Conservation (phyloP, 2,113 vertebrate genomes). For the Piaya cayana region DNA sequence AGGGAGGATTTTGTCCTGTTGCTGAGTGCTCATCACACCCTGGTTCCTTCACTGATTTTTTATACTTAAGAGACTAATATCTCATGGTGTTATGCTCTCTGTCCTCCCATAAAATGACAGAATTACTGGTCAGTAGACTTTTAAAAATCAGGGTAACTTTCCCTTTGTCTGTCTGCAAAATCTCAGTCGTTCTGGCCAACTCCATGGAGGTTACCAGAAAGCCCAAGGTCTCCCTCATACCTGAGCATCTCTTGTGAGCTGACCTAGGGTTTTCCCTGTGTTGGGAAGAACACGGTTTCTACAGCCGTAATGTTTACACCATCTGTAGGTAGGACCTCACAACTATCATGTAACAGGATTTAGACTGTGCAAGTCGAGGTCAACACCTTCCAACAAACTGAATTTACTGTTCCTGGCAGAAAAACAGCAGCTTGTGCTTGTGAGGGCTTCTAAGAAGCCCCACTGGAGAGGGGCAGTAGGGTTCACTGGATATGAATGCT, state of each 20-base stretch:
- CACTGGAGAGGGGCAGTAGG: not conserved
- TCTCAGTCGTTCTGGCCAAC: not conserved
- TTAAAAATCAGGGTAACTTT: not conserved
- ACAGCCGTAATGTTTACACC: not conserved
- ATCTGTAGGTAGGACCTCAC: not conserved
- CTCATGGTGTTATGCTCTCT: not conserved
- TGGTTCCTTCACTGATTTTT: not conserved
- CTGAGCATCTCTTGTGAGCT: not conserved
- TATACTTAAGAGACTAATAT: too few relatives aligned
- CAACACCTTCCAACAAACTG: not conserved
- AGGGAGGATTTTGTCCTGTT: fast-evolving
- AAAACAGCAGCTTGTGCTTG: not conserved
- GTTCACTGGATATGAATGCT: not conserved
- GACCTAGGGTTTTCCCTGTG: not conserved
- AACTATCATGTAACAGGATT: fast-evolving
- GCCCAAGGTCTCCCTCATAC: not conserved
- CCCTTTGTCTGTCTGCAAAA: not conserved
- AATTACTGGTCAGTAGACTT: not conserved
- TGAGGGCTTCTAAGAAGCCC: not conserved
- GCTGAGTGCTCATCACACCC: not conserved
- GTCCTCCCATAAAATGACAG: not conserved
- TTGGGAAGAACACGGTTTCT: not conserved
- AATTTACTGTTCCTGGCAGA: not conserved
- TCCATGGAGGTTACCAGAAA: not conserved
- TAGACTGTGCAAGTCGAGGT: fast-evolving